Evolutionary conservation across 2,797 vertebrate genomes (phyloP).

Genomic region (Carapus acus): DNA sequence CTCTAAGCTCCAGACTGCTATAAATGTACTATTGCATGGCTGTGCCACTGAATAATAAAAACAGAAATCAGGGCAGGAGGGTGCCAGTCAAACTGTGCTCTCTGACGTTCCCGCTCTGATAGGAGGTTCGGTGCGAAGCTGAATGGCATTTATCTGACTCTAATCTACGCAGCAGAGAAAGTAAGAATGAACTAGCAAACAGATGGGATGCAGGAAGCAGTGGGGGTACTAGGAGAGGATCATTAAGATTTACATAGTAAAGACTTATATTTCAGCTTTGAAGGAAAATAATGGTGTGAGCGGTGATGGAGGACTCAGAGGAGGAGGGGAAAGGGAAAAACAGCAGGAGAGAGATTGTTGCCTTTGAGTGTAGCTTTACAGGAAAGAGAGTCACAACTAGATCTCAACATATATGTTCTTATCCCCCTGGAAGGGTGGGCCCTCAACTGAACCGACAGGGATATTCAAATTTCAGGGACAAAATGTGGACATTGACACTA

Average conservation of each 20-base stretch:
- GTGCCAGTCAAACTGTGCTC: no score
- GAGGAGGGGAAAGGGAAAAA: neutral
- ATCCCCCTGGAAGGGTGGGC: no score
- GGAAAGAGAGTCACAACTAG: neutral
- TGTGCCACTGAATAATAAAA: neutral
- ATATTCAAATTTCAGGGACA: no score
- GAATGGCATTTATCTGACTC: neutral
- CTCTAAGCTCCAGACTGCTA: no score
- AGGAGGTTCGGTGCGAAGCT: no score
- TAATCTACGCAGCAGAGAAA: neutral
- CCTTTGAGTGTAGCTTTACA: slow-evolving; percentile 2
- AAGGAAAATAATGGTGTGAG: slow-evolving; percentile 2
- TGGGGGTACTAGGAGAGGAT: slow-evolving; percentile 23
- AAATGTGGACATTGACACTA: no score
- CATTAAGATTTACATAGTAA: slow-evolving; percentile 15
- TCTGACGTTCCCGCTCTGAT: no score
- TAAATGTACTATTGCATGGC: neutral
- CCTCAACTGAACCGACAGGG: no score
- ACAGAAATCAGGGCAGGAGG: neutral
- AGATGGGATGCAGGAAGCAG: neutral
- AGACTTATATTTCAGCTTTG: slow-evolving; percentile 6
- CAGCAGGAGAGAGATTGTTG: slow-evolving; percentile 3
- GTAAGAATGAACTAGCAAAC: slow-evolving; percentile 4
- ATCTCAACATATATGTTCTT: no score
- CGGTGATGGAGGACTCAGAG: neutral